Evolutionary conservation across 2,113 vertebrate genomes (phyloP).

Genomic region (Sphaerodactylus townsendi): DNA sequence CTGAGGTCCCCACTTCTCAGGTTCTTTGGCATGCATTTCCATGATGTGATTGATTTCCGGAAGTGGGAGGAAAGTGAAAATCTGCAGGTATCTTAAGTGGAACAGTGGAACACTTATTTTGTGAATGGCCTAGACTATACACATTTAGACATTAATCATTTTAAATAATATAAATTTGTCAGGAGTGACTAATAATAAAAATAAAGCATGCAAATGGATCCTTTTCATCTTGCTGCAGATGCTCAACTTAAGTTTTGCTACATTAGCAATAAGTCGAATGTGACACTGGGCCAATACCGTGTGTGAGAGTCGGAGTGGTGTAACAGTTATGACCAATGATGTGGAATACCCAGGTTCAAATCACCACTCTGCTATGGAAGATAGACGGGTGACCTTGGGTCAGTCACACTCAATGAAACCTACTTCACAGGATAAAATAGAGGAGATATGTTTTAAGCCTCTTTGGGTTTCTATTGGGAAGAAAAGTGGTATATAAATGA

Average conservation of each 20-base stretch:
- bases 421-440: too few relatives aligned
- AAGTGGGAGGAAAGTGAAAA: slow-evolving; percentile 93
- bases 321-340: too few relatives aligned
- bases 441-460: too few relatives aligned
- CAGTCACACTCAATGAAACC: too few relatives aligned
- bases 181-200: background rate
- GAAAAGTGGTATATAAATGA: too few relatives aligned
- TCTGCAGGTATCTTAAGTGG: slow-evolving; percentile 84
- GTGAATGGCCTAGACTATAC: background rate
- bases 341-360: too few relatives aligned
- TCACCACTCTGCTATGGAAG: too few relatives aligned
- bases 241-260: background rate
- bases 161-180: background rate
- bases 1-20: slow-evolving; percentile 86
- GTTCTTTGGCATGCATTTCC: slow-evolving; percentile 86
- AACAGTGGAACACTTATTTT: background rate
- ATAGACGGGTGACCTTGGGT: too few relatives aligned
- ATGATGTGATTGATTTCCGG: slow-evolving; percentile 89
- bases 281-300: background rate
- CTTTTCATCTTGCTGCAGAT: background rate
- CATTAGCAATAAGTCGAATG: background rate
- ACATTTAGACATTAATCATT: background rate
- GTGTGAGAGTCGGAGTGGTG: too few relatives aligned
- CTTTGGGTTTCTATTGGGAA: too few relatives aligned
- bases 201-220: background rate